These are phyloP conservation scores for Xyliphius kryptos DNA, from an alignment of 2,113 vertebrate genomes.

Conservation along the genomic window DNA sequence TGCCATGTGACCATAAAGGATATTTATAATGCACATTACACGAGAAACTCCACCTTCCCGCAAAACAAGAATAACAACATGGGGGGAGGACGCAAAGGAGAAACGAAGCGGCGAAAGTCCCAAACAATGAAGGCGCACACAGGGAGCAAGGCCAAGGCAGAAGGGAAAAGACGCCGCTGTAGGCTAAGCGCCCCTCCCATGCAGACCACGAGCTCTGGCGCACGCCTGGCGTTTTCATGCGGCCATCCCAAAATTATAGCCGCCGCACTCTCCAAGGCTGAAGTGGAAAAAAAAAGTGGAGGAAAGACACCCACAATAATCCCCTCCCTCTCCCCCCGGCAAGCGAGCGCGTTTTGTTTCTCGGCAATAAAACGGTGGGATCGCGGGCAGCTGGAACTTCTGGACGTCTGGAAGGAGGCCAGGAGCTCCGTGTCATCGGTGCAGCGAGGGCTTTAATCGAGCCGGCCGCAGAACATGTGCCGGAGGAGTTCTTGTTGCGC, in stretches of 20 bases:
- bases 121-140: neutral
- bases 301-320: constrained; percentile 64
- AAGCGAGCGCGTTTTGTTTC: constrained; percentile 68
- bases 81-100: neutral
- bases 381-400: constrained; percentile 62
- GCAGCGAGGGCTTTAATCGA: constrained; percentile 72
- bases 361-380: constrained; percentile 55
- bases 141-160: neutral
- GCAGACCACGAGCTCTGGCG: constrained; percentile 68
- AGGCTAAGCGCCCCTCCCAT: constrained; percentile 64
- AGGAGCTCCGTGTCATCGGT: constrained; percentile 61
- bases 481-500: constrained; percentile 66
- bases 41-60: constrained; percentile 22
- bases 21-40: constrained; percentile 66
- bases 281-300: constrained; percentile 64
- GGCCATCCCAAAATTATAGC: constrained; percentile 68
- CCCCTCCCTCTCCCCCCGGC: constrained; percentile 49
- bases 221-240: constrained; percentile 59
- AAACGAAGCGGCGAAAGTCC: neutral
- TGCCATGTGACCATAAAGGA: constrained; percentile 70
- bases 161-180: constrained; percentile 67
- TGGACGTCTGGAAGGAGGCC: constrained; percentile 58
- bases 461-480: constrained; percentile 66
- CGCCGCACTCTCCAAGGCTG: constrained; percentile 47
- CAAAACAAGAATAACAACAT: neutral